Evolutionary conservation across 2,113 vertebrate species (phyloP).

Genomic region (Athene noctua): DNA sequence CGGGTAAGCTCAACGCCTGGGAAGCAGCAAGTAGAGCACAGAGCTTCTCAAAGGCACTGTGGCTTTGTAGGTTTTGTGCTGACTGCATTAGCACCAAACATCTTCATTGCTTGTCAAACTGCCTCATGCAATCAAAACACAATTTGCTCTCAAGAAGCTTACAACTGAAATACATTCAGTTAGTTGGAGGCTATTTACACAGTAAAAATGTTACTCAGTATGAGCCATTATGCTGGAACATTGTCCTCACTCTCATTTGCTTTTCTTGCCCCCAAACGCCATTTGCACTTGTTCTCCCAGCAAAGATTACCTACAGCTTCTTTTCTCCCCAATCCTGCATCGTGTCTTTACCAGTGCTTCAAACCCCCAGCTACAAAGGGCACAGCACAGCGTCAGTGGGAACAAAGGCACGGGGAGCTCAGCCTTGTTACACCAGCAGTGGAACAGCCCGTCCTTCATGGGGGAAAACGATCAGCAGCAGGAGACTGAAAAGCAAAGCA

Average conservation of each 20-base stretch:
- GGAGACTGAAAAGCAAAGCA: neutral
- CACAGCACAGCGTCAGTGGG: fast-evolving
- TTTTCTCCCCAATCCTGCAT: neutral
- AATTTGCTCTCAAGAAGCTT: neutral
- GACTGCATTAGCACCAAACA: neutral
- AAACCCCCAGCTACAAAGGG: neutral
- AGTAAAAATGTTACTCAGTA: neutral
- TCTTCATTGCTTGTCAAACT: neutral
- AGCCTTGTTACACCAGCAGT: neutral
- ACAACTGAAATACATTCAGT: neutral
- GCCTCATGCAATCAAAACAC: neutral
- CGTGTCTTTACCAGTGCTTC: neutral
- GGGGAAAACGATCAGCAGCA: neutral
- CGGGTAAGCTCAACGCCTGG: neutral
- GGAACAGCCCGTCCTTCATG: neutral
- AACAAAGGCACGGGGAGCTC: neutral
- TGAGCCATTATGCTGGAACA: neutral
- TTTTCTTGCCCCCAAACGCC: neutral
- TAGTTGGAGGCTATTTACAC: neutral
- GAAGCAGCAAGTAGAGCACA: neutral
- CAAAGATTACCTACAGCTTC: neutral
- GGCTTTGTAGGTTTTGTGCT: neutral
- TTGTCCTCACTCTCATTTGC: neutral
- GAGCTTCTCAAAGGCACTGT: neutral
- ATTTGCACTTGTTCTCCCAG: neutral